Base-by-base conservation (phyloP, 2,797 vertebrate genomes). In the Alectoris magna region DNA sequence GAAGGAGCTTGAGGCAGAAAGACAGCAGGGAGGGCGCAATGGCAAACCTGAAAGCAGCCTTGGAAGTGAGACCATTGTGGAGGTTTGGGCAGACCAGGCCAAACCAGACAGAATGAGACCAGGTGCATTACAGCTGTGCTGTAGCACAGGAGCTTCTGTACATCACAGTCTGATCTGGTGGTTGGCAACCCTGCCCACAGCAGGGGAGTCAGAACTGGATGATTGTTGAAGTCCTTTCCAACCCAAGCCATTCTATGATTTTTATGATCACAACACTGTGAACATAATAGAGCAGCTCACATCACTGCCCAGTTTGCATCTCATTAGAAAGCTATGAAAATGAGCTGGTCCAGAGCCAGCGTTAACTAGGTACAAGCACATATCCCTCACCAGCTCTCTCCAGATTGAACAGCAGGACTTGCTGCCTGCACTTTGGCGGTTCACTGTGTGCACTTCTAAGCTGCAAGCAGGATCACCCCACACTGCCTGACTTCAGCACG, bases 31-130 rank as follows among this genome's bases (percentile, higher is more conserved):
- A 43, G n/a, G 12, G 34, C 56, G 41, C 27, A 68, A 27, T 51
- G 69, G 38, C 73, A 84, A 68, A 48, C 16, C 10, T 3, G 18
- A 70, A 48, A 0, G 14, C 23, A 27, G 29, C 38, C 7, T 11
- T 46, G 18, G 29, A 51, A 44, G 18, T 24, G 10, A 1, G 0
- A 31, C 16, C 1, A 0, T 31, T 68, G 26, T 11, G 43, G 31
- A 21, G 19, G 38, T 39, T 39, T 39, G 38, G 38, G 58, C 63
- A 82, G 46, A 31, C 29, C 15, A 19, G 60, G 77, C 36, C 46
- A 51, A 58, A n/a, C 9, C 3, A 36, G 14, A 19, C 46, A 26
- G 49, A 44, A 51, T 2, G 12, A 60, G n/a, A 79, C 46, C 14
- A 10, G 46, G 29, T 12, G 19, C 17, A 2, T n/a, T 21, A 64